A percentile compares a stretch with the other conserved stretches of the same genome.
phyloP scores from a whole-genome alignment of 1,140 invertebrate species.

The Drosophila rhopaloa region DNA sequence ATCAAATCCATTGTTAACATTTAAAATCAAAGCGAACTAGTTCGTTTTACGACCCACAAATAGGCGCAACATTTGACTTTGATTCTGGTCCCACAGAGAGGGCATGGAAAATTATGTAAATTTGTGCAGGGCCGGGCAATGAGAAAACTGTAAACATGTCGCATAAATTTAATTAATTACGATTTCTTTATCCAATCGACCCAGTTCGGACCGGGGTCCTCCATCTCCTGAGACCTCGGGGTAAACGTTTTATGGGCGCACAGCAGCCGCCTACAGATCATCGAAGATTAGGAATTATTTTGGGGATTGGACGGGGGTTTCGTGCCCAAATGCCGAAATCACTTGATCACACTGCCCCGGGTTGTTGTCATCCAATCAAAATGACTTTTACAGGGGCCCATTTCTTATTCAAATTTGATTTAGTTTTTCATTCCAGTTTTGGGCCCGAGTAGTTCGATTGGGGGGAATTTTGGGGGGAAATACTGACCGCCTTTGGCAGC shows the following conservation, averaged over 20 bases:
- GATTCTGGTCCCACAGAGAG: slow-evolving; percentile 19
- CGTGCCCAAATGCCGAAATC: slow-evolving; percentile 44
- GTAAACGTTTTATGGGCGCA: slow-evolving; percentile 77
- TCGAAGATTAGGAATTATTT: slow-evolving; percentile 57
- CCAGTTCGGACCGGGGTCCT: slow-evolving; percentile 40
- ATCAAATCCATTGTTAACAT: slow-evolving; percentile 40
- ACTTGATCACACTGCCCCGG: slow-evolving; percentile 63
- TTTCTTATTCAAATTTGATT: slow-evolving; percentile 83
- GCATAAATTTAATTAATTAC: slow-evolving; percentile 83
- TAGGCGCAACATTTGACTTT: slow-evolving; percentile 71
- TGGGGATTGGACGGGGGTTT: background rate
- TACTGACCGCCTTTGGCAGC: slow-evolving; percentile 74
- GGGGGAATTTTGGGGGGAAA: background rate
- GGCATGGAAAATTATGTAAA: slow-evolving; percentile 71
- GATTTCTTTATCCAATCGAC: slow-evolving; percentile 82
- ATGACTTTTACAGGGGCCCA: slow-evolving; percentile 45
- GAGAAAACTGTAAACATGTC: slow-evolving; percentile 82
- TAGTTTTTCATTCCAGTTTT: slow-evolving; percentile 52
- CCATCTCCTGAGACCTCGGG: slow-evolving; percentile 7
- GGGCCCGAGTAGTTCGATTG: background rate
- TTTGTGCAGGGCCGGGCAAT: slow-evolving; percentile 62
- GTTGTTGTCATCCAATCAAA: slow-evolving; percentile 62
- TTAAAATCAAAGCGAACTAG: slow-evolving; percentile 50
- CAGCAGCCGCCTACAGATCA: slow-evolving; percentile 80
- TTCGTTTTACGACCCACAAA: slow-evolving; percentile 53